Conservation (phyloP, 1,140 invertebrate species). For the Cydia amplana region DNA sequence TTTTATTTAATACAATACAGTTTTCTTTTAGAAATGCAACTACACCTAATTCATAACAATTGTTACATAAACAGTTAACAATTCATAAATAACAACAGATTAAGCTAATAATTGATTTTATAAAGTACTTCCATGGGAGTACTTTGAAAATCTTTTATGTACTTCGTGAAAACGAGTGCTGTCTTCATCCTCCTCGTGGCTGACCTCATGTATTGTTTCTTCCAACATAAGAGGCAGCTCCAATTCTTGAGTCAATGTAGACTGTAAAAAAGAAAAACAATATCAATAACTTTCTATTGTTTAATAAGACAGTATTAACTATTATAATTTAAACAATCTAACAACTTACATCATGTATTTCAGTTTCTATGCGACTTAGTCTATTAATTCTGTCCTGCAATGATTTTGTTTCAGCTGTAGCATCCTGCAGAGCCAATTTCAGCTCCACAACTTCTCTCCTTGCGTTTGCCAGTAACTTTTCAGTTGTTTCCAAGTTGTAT, state of each 20-base stretch:
- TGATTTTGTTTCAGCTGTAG: conserved; percentile 71
- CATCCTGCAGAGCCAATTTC: conserved; percentile 75
- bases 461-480: conserved; percentile 71
- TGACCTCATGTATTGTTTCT: conserved; percentile 65
- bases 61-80: conserved; percentile 13
- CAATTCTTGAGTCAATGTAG: conserved; percentile 49
- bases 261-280: conserved; percentile 52
- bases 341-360: conserved; percentile 53
- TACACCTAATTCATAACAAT: conserved; percentile 22
- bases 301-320: no score
- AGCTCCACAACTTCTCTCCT: conserved; percentile 75
- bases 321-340: no score
- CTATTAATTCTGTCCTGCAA: conserved; percentile 64
- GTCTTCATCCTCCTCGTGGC: conserved; percentile 66
- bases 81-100: conserved; percentile 17
- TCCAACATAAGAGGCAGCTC: conserved; percentile 61
- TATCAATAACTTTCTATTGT: not conserved
- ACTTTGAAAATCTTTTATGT: conserved; percentile 56
- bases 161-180: conserved; percentile 48
- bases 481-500: conserved; percentile 65
- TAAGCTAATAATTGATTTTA: conserved; percentile 38
- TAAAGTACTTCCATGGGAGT: conserved; percentile 61
- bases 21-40: conserved; percentile 34
- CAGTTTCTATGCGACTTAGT: conserved; percentile 51
- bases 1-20: conserved; percentile 36